phyloP scores from a whole-genome alignment of 1,140 invertebrate species.

The Zaprionus ghesquierei region DNA sequence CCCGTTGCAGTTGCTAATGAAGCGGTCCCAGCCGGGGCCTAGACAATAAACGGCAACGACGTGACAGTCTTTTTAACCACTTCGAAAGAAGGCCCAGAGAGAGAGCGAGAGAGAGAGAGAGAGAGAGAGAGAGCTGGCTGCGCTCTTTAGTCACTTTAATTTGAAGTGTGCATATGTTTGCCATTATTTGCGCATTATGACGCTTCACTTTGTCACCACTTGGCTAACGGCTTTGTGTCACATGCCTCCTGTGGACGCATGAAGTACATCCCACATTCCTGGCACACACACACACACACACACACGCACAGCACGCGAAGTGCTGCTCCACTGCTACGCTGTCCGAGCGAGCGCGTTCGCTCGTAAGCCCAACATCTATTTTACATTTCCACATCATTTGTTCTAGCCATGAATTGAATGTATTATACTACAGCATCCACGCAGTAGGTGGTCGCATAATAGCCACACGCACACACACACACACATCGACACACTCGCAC shows the following conservation, averaged over 20 bases:
- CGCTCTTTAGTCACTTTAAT: conserved; percentile 51
- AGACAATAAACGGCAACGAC: conserved; percentile 51
- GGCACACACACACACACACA: conserved; percentile 13
- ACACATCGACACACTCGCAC: not conserved
- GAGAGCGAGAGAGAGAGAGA: not conserved
- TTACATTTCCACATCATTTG: conserved; percentile 82
- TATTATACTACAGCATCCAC: conserved; percentile 69
- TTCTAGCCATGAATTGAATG: conserved; percentile 80
- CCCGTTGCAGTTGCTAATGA: conserved; percentile 71
- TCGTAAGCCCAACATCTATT: conserved; percentile 72
- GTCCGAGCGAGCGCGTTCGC: conserved; percentile 16
- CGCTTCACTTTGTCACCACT: conserved; percentile 35
- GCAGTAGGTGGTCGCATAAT: conserved; percentile 39
- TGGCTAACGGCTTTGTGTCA: conserved; percentile 2
- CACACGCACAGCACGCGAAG: conserved; percentile 47
- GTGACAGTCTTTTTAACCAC: conserved; percentile 49
- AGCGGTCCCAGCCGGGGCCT: conserved; percentile 11
- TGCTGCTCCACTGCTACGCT: not conserved
- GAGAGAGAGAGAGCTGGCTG: conserved; percentile 1
- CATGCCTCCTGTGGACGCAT: not conserved
- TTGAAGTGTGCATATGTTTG: conserved; percentile 68
- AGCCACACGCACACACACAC: conserved; percentile 17
- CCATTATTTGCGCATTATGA: conserved; percentile 70
- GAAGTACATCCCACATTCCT: conserved; percentile 6
- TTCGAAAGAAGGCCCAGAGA: not conserved